phyloP scores from a whole-genome alignment of 2,113 vertebrate genomes.

The Anguilla japonica region DNA sequence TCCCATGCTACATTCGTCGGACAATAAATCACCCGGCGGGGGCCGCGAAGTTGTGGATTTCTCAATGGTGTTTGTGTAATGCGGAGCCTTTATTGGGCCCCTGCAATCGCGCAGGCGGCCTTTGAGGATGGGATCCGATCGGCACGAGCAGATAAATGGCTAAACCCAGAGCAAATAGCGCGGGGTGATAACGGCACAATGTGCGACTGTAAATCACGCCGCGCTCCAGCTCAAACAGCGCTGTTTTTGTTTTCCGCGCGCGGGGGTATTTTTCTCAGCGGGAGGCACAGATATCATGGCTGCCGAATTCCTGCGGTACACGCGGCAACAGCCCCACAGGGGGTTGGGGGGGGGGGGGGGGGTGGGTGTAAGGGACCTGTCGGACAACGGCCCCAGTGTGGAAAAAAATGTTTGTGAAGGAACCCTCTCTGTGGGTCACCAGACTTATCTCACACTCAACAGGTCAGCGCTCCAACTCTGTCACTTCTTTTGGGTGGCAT shows the following conservation, averaged over 20 bases:
- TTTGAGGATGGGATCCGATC: constrained; percentile 6
- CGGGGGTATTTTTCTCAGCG: constrained; percentile 12
- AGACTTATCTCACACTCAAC: not conserved
- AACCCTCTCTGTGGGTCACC: not conserved
- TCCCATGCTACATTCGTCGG: not conserved
- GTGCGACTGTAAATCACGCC: constrained; percentile 1
- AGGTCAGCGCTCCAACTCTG: not conserved
- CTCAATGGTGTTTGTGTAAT: constrained; percentile 8
- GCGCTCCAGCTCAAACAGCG: not conserved
- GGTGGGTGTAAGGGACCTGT: not conserved
- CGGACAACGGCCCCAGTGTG: not conserved
- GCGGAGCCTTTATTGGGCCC: not conserved
- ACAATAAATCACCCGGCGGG: not conserved
- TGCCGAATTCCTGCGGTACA: not conserved
- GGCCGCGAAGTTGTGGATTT: not conserved
- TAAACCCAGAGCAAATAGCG: constrained; percentile 9
- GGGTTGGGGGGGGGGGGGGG: not conserved
- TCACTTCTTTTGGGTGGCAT: not conserved
- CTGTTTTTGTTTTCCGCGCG: constrained; percentile 17
- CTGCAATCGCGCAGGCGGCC: not conserved
- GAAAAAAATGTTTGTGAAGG: not conserved
- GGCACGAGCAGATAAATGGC: constrained; percentile 12
- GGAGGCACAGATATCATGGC: not conserved
- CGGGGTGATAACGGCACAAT: constrained; percentile 15
- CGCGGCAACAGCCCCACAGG: not conserved